Conservation (phyloP, 92 coral and sea anemone genomes). For the Micromussa lordhowensis region DNA sequence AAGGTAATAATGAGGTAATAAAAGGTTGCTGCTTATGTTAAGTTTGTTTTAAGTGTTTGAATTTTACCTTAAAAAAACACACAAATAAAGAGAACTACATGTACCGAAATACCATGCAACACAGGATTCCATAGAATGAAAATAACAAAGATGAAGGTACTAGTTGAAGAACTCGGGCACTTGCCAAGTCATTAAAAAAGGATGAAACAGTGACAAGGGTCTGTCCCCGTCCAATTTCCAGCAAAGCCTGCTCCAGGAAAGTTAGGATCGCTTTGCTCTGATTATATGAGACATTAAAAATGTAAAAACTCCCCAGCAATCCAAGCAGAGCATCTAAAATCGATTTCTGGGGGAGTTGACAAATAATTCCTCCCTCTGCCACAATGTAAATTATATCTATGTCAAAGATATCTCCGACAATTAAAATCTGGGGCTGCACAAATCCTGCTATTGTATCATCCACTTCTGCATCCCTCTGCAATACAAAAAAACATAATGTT, state of each 20-base stretch:
- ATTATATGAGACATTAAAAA: conserved; percentile 33
- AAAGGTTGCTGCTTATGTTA: too few species aligned
- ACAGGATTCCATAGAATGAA: background rate
- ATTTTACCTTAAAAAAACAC: background rate
- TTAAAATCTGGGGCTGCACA: conserved; percentile 56
- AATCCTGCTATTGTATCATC: conserved; percentile 18
- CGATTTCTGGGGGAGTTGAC: conserved; percentile 38
- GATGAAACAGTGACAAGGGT: conserved; percentile 51
- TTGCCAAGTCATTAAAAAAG: conserved; percentile 47
- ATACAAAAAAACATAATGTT: background rate
- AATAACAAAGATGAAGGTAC: background rate
- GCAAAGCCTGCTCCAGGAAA: conserved; percentile 49
- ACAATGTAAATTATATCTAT: conserved; percentile 31
- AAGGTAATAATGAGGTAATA: too few species aligned
- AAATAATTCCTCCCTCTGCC: conserved; percentile 47
- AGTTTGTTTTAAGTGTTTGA: too few species aligned
- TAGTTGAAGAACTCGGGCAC: background rate
- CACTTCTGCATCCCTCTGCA: conserved; percentile 50
- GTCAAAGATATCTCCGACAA: conserved; percentile 36
- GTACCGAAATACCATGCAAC: background rate
- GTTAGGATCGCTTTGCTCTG: conserved; percentile 40
- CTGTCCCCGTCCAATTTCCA: conserved; percentile 56
- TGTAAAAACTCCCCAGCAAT: conserved; percentile 38
- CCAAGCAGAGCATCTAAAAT: conserved; percentile 32
- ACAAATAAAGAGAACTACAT: background rate